phyloP scores from a whole-genome alignment of 2,888 invertebrate species.

The Lomographa bimaculata region DNA sequence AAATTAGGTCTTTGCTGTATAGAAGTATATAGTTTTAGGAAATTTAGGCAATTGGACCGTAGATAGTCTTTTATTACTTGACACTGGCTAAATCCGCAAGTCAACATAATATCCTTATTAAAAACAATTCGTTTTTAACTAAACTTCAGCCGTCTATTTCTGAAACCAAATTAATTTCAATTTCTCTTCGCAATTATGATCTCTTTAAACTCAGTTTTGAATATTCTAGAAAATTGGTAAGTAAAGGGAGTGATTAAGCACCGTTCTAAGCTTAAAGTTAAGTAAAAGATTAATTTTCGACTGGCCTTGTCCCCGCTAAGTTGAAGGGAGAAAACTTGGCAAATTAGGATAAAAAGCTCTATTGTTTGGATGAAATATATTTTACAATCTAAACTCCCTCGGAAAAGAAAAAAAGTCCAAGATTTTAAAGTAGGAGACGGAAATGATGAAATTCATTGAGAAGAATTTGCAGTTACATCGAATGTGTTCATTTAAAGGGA shows the following conservation, averaged over 20 bases:
- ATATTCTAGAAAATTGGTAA: conserved; percentile 11
- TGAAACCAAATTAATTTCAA: conserved; percentile 11
- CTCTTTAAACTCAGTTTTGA: conserved; percentile 8
- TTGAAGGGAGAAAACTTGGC: conserved; percentile 18
- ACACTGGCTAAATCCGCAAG: too few relatives aligned
- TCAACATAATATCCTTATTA: too few relatives aligned
- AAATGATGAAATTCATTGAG: too few relatives aligned
- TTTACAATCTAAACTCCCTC: conserved; percentile 11
- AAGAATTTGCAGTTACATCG: too few relatives aligned
- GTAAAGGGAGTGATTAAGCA: conserved; percentile 23
- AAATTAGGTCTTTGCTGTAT: too few relatives aligned
- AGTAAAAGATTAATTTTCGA: conserved; percentile 26
- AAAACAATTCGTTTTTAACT: too few relatives aligned
- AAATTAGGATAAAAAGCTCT: conserved; percentile 22
- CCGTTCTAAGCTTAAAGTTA: conserved; percentile 20
- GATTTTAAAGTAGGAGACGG: too few relatives aligned
- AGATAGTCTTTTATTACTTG: too few relatives aligned
- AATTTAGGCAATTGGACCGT: too few relatives aligned
- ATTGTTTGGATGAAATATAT: conserved; percentile 23
- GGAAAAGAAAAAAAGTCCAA: conserved; percentile 7
- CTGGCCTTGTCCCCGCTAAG: conserved; percentile 18
- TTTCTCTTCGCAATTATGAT: conserved; percentile 8
- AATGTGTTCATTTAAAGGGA: too few relatives aligned
- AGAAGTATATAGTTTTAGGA: too few relatives aligned
- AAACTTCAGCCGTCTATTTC: background rate